Conservation (phyloP, 2,113 vertebrate species). For the Stegostoma tigrinum region DNA sequence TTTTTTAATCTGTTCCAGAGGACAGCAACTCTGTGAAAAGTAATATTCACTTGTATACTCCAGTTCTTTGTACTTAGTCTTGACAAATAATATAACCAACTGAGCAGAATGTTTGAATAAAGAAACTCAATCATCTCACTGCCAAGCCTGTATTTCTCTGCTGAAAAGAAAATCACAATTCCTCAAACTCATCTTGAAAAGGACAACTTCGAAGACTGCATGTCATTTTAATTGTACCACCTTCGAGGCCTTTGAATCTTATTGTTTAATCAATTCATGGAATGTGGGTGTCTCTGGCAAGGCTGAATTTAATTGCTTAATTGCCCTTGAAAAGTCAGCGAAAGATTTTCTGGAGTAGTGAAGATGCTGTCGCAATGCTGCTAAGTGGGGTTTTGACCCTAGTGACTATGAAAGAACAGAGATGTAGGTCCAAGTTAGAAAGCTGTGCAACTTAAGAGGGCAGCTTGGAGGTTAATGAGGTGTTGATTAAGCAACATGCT, state of each 20-base stretch:
- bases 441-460: not conserved
- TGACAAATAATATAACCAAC: not conserved
- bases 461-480: not conserved
- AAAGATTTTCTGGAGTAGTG: not conserved
- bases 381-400: not conserved
- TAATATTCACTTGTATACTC: not conserved
- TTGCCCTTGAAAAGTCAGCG: not conserved
- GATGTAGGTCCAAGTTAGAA: not conserved
- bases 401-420: not conserved
- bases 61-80: not conserved
- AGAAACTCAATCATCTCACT: not conserved
- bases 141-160: not conserved
- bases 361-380: not conserved
- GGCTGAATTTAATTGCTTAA: not conserved
- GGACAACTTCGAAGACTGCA: not conserved
- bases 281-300: not conserved
- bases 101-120: not conserved
- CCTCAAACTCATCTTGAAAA: not conserved
- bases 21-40: not conserved
- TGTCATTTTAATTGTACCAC: not conserved
- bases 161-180: not conserved
- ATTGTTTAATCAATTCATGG: not conserved
- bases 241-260: not conserved
- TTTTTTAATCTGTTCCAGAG: conserved; percentile 13
- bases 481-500: no score